Evolutionary conservation across 2,888 invertebrate genomes (phyloP), one percentile per base, ranked within the genome.

Genomic region (Eugnorisma glareosa): DNA sequence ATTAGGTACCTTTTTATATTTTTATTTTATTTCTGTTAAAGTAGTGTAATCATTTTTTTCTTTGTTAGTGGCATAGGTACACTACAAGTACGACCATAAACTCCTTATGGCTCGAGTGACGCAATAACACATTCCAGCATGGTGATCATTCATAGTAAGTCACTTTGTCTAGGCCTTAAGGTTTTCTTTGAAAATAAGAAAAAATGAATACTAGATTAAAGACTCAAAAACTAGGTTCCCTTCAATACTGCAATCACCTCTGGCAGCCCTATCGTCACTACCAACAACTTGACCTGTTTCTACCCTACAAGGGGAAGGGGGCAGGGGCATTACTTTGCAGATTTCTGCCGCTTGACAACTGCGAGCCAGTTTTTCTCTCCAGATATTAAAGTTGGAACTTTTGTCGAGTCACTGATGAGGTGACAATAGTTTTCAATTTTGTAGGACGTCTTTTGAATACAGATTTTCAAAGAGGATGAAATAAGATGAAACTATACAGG

Each of bases 261-360:
- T 57, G 43, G n/a, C 59, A 78, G 51, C 85, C 68, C 73, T 72
- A 48, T 21, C 35, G 15, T 86, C n/a, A 86, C 90, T 89, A 31
- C 77, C 70, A 77, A 61, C 92, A 92, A 93, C 95, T 95, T 94
- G 95, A 95, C 95, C 95, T 90, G 92, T 90, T 95, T 94, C 90
- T 91, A 89, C 89, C 89, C 89, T 88, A 13, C 68, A 54, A 31
- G 66, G 63, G 57, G 59, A 2, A 8, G 63, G 24, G 6, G 51
- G 54, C 37, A 37, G 57, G 48, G 57, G 93, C 91, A 93, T 94
- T 94, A 94, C 94, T 92, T 91, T 90, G 94, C 93, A 92, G 93
- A 93, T 93, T 94, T 93, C 88, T 90, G 88, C 86, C 89, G 90
- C 92, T 93, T 92, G 91, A 93, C 92, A 93, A 91, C 90, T 91